Conservation (phyloP, 2,888 invertebrate genomes). For the Tenthredo notha region DNA sequence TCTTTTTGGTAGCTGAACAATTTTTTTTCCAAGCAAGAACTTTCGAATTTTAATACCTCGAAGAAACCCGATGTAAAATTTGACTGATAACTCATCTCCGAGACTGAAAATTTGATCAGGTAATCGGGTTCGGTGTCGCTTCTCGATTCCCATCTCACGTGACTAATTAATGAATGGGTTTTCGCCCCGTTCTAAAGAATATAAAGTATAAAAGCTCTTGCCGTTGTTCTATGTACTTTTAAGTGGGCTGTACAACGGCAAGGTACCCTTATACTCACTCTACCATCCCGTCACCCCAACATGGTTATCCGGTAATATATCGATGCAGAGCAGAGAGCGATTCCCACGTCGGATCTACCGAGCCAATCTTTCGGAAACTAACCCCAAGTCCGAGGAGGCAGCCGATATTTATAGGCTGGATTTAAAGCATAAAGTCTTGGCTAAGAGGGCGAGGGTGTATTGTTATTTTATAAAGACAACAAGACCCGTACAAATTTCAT, state of each 20-base stretch:
- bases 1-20: neutral
- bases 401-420: constrained; percentile 78
- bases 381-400: constrained; percentile 77
- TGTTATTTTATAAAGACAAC: constrained; percentile 41
- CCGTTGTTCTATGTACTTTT: constrained; percentile 37
- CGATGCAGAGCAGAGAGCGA: constrained; percentile 70
- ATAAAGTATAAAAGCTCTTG: neutral
- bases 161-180: constrained; percentile 32
- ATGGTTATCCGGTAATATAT: constrained; percentile 75
- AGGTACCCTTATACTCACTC: neutral
- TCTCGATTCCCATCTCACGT: constrained; percentile 33
- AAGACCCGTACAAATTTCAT: constrained; percentile 22
- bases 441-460: constrained; percentile 59
- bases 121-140: constrained; percentile 11
- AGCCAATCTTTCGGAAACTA: constrained; percentile 79
- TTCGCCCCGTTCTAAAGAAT: neutral
- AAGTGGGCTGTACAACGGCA: constrained; percentile 45
- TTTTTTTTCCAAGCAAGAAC: neutral
- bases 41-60: neutral
- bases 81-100: neutral
- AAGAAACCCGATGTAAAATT: neutral
- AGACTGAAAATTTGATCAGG: neutral
- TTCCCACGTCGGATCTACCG: constrained; percentile 77
- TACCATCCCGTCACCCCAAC: constrained; percentile 34
- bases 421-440: constrained; percentile 78